Evolutionary conservation across 1,140 invertebrate genomes (phyloP), one percentile per base, ranked within the genome.

Genomic region (Lordiphosa stackelbergi): DNA sequence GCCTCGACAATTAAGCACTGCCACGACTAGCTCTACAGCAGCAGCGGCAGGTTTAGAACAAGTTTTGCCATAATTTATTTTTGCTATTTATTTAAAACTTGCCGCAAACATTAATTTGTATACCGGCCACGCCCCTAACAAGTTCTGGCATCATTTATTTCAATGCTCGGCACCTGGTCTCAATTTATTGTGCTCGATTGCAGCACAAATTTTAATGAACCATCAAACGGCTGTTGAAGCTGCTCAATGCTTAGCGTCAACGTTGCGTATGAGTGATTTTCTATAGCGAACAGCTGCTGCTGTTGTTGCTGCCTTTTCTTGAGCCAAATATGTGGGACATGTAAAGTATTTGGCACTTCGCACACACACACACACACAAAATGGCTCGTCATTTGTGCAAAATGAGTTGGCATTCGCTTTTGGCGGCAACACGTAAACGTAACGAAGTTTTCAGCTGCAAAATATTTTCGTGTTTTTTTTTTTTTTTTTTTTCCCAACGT

Each of bases 211-310:
- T 74, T 74, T 64, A 79, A 81, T 74, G 74, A 79, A 68, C 74
- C 75, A 79, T 75, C 74, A 71, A 79, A 68, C 34, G 70, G 74
- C 70, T 63, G 73, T 78, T 73, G 74, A 43, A 61, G 53, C 36
- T 34, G 38, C 48, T 51, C 52, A 66, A 63, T 73, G 64, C 65
- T 41, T 42, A 28, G 54, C 35, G 72, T 24, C 66, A 71, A 53
- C 74, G 74, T 68, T 74, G 75, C 75, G 74, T 81, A 81, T 79
- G 74, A 63, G 70, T 53, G 71, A 79, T 81, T 75, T 71, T 46
- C 45, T 24, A 48, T 34, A 52, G 54, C 51, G 41, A 42, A 45
- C 49, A 46, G 54, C 49, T 38, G 36, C 24, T 38, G 22, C 24
- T 31, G n/a, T 11, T 34, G n/a, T 6, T 34, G 46, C 35, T 51